These are phyloP conservation scores for Pemphredon lugubris DNA, from an alignment of 2,888 invertebrate genomes.

Conservation along the genomic window DNA sequence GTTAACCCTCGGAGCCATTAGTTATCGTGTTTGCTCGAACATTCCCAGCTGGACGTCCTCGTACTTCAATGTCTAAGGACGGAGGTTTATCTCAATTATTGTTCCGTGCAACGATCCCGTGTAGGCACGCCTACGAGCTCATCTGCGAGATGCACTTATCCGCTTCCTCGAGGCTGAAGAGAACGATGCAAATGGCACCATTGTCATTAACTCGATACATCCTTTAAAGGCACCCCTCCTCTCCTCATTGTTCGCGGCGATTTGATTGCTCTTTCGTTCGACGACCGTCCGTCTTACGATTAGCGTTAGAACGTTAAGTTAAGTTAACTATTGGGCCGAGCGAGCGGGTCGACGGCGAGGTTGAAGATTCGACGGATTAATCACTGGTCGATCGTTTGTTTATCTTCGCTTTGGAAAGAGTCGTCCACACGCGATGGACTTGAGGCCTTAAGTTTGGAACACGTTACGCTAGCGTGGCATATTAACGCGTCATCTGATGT, in stretches of 20 bases:
- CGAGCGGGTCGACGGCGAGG: no score
- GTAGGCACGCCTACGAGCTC: constrained; percentile 60
- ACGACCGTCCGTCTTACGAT: constrained; percentile 20
- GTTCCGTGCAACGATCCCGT: constrained; percentile 62
- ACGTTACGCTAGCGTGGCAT: no score
- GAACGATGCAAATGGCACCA: constrained; percentile 65
- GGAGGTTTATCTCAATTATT: constrained; percentile 65
- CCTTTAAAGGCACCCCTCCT: constrained; percentile 60
- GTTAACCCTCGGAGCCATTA: constrained; percentile 48
- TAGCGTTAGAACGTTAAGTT: background rate
- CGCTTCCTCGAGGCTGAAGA: constrained; percentile 60
- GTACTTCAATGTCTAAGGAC: constrained; percentile 47
- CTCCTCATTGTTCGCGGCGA: constrained; percentile 50
- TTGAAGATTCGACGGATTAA: no score
- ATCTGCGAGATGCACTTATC: constrained; percentile 60
- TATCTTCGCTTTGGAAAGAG: no score
- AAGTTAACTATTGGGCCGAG: no score
- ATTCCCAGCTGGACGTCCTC: constrained; percentile 51
- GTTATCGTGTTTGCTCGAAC: constrained; percentile 48
- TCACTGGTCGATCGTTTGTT: no score
- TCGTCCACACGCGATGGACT: no score
- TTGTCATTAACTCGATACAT: constrained; percentile 70
- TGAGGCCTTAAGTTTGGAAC: no score
- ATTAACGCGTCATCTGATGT: no score
- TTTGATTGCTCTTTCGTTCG: constrained; percentile 59